These are phyloP conservation scores for Pristionchus japonicus DNA, from an alignment of 2,888 invertebrate genomes.

Conservation along the genomic window DNA sequence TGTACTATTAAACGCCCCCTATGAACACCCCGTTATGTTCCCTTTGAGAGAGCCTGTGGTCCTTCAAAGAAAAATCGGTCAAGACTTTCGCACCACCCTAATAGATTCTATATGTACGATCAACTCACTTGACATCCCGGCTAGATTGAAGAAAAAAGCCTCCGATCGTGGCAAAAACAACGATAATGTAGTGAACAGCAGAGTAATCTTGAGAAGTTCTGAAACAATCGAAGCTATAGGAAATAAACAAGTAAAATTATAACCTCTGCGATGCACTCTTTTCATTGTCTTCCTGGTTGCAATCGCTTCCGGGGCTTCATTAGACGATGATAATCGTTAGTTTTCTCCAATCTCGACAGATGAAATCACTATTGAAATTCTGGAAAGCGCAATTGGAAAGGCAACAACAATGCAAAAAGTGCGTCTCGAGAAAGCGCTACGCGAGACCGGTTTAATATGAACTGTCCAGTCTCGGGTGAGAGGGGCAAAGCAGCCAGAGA, in stretches of 20 bases:
- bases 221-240: background rate
- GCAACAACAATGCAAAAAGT: background rate
- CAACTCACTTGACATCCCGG: background rate
- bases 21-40: too few species aligned
- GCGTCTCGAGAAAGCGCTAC: background rate
- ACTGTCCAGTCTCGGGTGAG: constrained; percentile 12
- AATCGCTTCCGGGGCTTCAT: background rate
- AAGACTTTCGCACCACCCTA: too few species aligned
- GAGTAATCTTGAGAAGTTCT: background rate
- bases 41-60: too few species aligned
- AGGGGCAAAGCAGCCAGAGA: background rate
- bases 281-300: background rate
- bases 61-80: too few species aligned
- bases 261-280: background rate
- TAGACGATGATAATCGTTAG: background rate
- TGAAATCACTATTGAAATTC: background rate
- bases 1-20: too few species aligned
- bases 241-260: background rate
- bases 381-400: background rate
- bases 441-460: background rate
- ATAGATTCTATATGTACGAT: too few species aligned
- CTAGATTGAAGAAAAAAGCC: background rate
- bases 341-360: background rate
- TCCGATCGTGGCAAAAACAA: background rate
- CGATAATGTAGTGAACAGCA: background rate